A percentile compares a stretch with the other conserved stretches of the same genome.
These are phyloP conservation scores for Synchiropus splendidus DNA, from an alignment of 2,113 vertebrate genomes.

Conservation along the genomic window DNA sequence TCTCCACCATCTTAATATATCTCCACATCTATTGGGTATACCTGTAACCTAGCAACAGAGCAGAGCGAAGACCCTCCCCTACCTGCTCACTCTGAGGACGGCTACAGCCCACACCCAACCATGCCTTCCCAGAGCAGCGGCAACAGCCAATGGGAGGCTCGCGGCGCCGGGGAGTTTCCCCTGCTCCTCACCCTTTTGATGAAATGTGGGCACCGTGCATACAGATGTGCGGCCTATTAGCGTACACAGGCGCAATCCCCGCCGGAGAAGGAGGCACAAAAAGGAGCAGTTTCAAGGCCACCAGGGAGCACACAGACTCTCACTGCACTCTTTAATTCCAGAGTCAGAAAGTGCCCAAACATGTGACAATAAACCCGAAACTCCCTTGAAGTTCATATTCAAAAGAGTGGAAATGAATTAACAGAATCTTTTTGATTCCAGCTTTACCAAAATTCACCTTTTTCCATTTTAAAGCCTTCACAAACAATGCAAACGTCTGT, in stretches of 20 bases:
- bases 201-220: slow-evolving; percentile 12
- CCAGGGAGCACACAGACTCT: slow-evolving; percentile 10
- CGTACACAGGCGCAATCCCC: slow-evolving; percentile 8
- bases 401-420: too few species aligned
- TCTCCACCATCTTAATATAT: slow-evolving; percentile 62
- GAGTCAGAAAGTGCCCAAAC: too few species aligned
- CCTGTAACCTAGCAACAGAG: slow-evolving; percentile 78
- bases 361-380: too few species aligned
- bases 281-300: slow-evolving; percentile 16
- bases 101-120: slow-evolving; percentile 54
- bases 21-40: slow-evolving; percentile 67
- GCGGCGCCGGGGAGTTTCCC: slow-evolving; percentile 56
- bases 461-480: too few species aligned
- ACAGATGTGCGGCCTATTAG: slow-evolving; percentile 8
- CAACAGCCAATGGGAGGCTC: slow-evolving; percentile 32
- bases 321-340: too few species aligned
- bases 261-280: slow-evolving; percentile 24
- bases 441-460: too few species aligned
- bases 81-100: slow-evolving; percentile 57
- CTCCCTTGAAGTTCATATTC: too few species aligned
- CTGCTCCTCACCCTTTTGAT: slow-evolving; percentile 41
- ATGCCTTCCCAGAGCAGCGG: slow-evolving; percentile 11
- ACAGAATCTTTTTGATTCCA: too few species aligned
- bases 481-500: too few species aligned
- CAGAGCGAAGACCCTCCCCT: slow-evolving; percentile 58